A percentile compares a stretch with the other conserved stretches of the same genome.
These are phyloP conservation scores for Rattus norvegicus DNA, from an alignment of 2,113 vertebrate genomes.

Conservation along the genomic window DNA sequence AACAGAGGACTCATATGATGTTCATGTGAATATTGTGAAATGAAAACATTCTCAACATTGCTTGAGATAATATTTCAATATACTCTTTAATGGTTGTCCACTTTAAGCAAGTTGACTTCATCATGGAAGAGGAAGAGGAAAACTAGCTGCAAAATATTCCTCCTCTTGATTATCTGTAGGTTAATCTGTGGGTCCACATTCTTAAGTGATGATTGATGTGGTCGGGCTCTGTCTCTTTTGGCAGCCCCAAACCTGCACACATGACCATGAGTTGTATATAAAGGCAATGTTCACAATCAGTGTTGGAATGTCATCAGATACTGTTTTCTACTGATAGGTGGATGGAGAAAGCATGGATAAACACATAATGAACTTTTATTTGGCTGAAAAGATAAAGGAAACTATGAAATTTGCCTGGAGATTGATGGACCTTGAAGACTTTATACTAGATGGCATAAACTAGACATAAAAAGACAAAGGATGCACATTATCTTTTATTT, in stretches of 20 bases:
- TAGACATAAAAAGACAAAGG: neutral
- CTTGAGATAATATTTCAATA: neutral
- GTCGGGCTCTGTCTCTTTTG: neutral
- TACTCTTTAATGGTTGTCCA: neutral
- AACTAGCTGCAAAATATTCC: neutral
- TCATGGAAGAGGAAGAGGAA: neutral
- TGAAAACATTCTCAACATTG: neutral
- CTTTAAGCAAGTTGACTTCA: neutral
- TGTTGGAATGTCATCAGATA: neutral
- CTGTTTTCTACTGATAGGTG: neutral
- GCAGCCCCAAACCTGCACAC: fast-evolving
- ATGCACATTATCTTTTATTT: neutral
- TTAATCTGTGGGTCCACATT: neutral
- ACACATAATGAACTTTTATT: no score
- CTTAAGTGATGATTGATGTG: neutral
- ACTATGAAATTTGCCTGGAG: no score
- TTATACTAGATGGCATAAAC: neutral
- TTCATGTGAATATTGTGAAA: neutral
- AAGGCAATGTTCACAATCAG: neutral
- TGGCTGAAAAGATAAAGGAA: neutral
- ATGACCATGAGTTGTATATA: neutral
- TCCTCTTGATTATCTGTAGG: no score
- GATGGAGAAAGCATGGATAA: no score
- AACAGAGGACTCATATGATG: neutral
- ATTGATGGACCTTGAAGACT: neutral